Conservation (phyloP, 2,113 vertebrate genomes). For the Todiramphus saurophagus region DNA sequence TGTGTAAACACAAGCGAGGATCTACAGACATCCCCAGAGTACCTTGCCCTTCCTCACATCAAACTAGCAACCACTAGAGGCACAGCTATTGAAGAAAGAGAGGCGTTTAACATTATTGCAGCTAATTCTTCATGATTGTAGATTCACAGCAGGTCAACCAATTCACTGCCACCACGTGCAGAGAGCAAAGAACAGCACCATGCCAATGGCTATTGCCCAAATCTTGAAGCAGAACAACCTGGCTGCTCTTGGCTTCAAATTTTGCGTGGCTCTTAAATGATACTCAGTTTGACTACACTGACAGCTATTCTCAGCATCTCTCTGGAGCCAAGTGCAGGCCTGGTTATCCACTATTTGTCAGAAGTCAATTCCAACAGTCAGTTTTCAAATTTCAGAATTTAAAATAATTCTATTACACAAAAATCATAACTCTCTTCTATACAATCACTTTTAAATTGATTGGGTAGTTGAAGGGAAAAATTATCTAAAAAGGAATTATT, state of each 20-base stretch:
- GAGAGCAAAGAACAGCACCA: neutral
- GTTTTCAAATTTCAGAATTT: neutral
- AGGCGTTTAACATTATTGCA: neutral
- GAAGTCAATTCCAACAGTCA: neutral
- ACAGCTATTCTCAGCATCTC: neutral
- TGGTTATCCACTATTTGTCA: neutral
- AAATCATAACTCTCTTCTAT: neutral
- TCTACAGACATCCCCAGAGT: neutral
- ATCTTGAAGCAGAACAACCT: neutral
- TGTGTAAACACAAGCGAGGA: neutral
- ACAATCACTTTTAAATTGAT: neutral
- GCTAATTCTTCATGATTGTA: neutral
- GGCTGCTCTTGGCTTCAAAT: neutral
- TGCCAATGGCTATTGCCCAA: no score
- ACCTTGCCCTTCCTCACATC: neutral
- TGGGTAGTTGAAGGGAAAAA: neutral
- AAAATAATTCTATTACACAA: neutral
- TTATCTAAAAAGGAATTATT: neutral
- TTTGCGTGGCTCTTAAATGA: neutral
- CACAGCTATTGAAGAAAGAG: neutral
- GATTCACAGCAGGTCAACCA: neutral
- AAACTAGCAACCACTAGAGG: neutral
- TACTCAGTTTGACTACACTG: neutral
- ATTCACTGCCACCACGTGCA: fast-evolving
- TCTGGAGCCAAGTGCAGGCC: neutral